Conservation (phyloP, 1,140 invertebrate species). For the Brachionus asplanchnoidis region DNA sequence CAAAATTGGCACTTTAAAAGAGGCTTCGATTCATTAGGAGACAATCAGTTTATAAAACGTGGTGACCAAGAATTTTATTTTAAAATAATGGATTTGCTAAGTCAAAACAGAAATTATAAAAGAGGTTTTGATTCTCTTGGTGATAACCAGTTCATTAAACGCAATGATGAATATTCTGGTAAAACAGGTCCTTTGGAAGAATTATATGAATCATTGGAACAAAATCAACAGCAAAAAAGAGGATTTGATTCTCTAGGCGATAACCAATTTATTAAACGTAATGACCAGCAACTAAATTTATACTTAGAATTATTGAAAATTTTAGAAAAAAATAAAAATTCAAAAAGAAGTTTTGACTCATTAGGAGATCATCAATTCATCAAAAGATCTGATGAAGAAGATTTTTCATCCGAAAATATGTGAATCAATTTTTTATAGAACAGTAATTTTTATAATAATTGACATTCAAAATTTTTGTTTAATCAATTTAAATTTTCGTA, state of each 20-base stretch:
- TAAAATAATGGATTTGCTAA: background rate
- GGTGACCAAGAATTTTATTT: background rate
- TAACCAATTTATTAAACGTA: slow-evolving; percentile 28
- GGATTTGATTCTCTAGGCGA: slow-evolving; percentile 26
- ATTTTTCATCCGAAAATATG: background rate
- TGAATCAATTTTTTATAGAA: background rate
- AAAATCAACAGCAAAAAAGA: background rate
- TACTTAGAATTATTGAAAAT: background rate
- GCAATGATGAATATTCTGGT: background rate
- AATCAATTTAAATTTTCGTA: background rate
- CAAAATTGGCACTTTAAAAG: background rate
- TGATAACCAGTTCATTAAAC: slow-evolving; percentile 31
- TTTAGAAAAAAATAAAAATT: background rate
- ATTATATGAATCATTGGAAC: background rate
- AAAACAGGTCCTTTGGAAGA: background rate
- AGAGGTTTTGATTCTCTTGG: slow-evolving; percentile 27
- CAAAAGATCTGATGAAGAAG: background rate
- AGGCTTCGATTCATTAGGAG: slow-evolving; percentile 15
- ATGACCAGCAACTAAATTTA: background rate
- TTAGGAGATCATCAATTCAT: slow-evolving; percentile 28
- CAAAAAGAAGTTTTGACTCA: slow-evolving; percentile 16
- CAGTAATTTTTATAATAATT: background rate
- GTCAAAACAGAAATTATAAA: background rate
- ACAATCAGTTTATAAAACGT: slow-evolving; percentile 32
- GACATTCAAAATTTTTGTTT: background rate